Percentiles rank a stretch among this genome's conserved stretches.
Evolutionary conservation across 2,888 invertebrate genomes (phyloP).

Genomic region (Drosophila siamana): DNA sequence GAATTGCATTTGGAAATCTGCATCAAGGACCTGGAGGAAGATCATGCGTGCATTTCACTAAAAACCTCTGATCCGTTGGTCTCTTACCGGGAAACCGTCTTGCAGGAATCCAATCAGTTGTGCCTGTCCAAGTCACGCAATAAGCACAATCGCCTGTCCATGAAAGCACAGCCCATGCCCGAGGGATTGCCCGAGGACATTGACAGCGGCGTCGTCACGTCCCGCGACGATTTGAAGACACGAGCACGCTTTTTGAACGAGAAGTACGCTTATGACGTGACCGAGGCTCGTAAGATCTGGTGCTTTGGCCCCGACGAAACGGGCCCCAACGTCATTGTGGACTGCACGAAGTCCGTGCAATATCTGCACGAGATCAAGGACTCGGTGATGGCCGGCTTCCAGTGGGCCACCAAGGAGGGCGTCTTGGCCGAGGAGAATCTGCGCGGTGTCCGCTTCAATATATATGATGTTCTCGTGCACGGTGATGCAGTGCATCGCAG

Average conservation of each 20-base stretch:
- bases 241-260: constrained; percentile 97
- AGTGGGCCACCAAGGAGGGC: constrained; percentile 99
- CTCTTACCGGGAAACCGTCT: constrained; percentile 98
- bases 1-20: constrained; percentile 99
- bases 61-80: constrained; percentile 99
- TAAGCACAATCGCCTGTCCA: constrained; percentile 99
- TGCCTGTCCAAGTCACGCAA: constrained; percentile 99
- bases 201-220: constrained; percentile 96
- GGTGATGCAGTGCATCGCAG: constrained; percentile 99
- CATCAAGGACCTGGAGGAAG: constrained; percentile 99
- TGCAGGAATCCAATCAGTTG: constrained; percentile 96
- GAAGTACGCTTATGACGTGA: constrained; percentile 98
- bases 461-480: constrained; percentile 99
- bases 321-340: constrained; percentile 98
- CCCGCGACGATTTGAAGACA: constrained; percentile 98
- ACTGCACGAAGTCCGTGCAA: constrained; percentile 99
- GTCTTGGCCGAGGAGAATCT: constrained; percentile 99
- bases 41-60: constrained; percentile 99
- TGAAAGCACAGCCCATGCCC: constrained; percentile 98
- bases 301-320: constrained; percentile 99
- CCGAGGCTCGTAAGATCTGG: constrained; percentile 99
- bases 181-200: constrained; percentile 99
- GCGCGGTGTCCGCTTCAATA: constrained; percentile 97
- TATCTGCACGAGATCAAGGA: constrained; percentile 99
- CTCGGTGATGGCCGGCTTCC: constrained; percentile 99